Conservation (phyloP, 2,888 invertebrate genomes). For the Netelia melanura region DNA sequence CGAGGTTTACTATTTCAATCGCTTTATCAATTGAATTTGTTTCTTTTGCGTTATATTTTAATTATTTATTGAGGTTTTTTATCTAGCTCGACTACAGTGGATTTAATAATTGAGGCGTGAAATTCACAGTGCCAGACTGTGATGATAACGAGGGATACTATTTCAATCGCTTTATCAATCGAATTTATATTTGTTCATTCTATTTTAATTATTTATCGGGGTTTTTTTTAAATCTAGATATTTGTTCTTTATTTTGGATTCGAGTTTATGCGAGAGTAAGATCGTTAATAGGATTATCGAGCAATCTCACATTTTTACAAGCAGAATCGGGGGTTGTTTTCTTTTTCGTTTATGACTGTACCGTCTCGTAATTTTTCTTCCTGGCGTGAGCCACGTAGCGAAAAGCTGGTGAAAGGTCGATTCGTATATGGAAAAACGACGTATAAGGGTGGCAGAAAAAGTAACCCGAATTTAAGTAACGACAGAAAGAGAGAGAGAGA, state of each 20-base stretch:
- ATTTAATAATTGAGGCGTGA: neutral
- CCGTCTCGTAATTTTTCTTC: neutral
- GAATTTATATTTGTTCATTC: neutral
- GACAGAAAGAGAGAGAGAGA: no score
- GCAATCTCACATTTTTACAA: slow-evolving; percentile 30
- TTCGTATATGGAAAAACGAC: neutral
- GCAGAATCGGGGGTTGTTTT: neutral
- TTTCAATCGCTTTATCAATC: neutral
- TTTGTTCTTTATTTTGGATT: neutral
- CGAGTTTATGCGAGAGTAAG: neutral
- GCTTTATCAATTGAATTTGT: neutral
- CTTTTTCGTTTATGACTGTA: neutral
- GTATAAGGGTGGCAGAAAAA: slow-evolving; percentile 14
- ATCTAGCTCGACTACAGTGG: neutral
- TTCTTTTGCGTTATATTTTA: neutral
- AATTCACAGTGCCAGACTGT: neutral
- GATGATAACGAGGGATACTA: neutral
- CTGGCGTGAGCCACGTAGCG: neutral
- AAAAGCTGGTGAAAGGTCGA: neutral
- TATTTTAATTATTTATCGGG: no score
- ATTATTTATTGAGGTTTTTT: no score
- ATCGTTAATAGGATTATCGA: neutral
- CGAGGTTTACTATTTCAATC: neutral
- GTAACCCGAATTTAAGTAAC: slow-evolving; percentile 39
- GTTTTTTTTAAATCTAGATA: neutral